Percentiles rank a stretch among this genome's conserved stretches.
These are phyloP conservation scores for Muschampia plurimacula DNA, from an alignment of 2,888 invertebrate species.

Conservation along the genomic window DNA sequence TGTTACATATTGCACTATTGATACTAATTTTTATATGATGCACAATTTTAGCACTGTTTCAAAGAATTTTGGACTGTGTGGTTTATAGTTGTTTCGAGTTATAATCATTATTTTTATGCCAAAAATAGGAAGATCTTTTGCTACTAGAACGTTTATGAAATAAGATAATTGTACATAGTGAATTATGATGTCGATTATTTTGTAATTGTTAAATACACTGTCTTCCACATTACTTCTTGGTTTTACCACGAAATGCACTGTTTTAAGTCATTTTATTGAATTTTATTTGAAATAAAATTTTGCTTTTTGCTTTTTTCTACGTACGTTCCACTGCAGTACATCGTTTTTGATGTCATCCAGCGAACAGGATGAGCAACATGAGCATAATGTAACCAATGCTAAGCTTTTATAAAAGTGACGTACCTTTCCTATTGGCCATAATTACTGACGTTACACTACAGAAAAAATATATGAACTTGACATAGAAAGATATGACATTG, in stretches of 20 bases:
- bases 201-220: constrained; percentile 19
- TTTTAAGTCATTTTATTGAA: constrained; percentile 14
- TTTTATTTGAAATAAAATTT: constrained; percentile 18
- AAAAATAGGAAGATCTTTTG: constrained; percentile 22
- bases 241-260: constrained; percentile 18
- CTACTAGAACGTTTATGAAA: not conserved
- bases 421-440: constrained; percentile 8
- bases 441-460: constrained; percentile 23
- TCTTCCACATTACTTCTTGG: constrained; percentile 13
- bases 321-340: constrained; percentile 27
- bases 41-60: not conserved
- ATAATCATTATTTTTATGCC: constrained; percentile 21
- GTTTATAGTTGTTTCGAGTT: not conserved
- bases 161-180: not conserved
- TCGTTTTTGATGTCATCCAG: constrained; percentile 8
- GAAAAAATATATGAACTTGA: constrained; percentile 18
- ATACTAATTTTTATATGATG: not conserved
- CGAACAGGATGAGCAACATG: constrained; percentile 9
- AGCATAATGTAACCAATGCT: constrained; percentile 9
- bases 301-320: not conserved
- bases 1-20: not conserved
- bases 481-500: constrained; percentile 17
- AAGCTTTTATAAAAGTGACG: not conserved
- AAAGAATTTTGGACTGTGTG: not conserved
- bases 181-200: not conserved